A percentile compares a stretch with the other conserved stretches of the same genome.
These are phyloP conservation scores for Diphyllodes magnificus DNA, from an alignment of 2,113 vertebrate species.

Conservation along the genomic window DNA sequence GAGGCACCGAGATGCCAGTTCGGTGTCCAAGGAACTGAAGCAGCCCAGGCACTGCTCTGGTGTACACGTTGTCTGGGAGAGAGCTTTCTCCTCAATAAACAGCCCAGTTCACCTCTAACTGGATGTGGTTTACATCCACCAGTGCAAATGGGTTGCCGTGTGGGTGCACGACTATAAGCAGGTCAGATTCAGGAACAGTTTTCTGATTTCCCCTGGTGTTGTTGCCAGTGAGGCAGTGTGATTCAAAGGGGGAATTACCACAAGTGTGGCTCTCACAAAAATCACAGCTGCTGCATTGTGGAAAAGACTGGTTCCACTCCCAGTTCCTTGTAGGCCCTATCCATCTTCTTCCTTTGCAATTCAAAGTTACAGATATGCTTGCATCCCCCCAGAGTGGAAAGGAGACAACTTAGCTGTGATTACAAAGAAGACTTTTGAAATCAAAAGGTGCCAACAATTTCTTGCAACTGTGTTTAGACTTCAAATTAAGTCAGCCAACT, in stretches of 20 bases:
- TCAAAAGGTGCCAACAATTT: background rate
- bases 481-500: background rate
- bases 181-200: background rate
- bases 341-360: background rate
- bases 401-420: background rate
- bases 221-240: background rate
- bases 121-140: background rate
- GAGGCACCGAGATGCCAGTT: rapidly evolving
- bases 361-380: background rate
- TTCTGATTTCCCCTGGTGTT: background rate
- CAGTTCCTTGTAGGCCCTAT: background rate
- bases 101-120: background rate
- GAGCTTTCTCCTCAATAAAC: background rate
- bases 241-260: background rate
- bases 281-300: background rate
- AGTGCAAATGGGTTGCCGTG: too few relatives aligned
- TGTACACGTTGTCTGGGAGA: background rate
- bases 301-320: background rate
- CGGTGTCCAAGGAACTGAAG: background rate
- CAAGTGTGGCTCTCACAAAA: background rate
- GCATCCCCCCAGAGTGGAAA: background rate
- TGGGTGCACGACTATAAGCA: background rate
- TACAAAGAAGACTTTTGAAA: background rate
- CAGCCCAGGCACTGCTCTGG: background rate
- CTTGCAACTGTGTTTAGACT: background rate